Evolutionary conservation across 1,140 invertebrate species (phyloP).

Genomic region (Latrodectus geometricus): DNA sequence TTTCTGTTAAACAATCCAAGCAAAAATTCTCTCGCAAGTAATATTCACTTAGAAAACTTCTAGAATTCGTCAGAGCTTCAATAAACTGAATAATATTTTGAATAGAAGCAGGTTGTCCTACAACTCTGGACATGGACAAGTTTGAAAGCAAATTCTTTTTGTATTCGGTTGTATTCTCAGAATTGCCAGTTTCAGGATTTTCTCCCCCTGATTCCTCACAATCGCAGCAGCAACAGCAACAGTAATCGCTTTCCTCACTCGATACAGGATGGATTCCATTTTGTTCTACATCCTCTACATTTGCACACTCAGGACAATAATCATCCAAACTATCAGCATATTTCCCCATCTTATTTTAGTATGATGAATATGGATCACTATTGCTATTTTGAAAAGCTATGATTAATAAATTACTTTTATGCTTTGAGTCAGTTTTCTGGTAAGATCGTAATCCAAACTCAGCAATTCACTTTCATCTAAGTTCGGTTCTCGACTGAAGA

Average conservation of each 20-base stretch:
- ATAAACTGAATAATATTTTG: slow-evolving; percentile 35
- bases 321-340: not conserved
- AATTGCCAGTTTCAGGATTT: not conserved
- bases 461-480: too few species aligned
- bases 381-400: not conserved
- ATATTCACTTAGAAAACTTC: slow-evolving; percentile 22
- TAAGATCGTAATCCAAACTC: too few species aligned
- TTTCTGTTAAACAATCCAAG: slow-evolving; percentile 3
- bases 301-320: slow-evolving; percentile 21
- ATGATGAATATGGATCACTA: not conserved
- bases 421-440: too few species aligned
- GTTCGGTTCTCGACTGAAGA: not conserved
- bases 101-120: slow-evolving; percentile 15
- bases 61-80: slow-evolving; percentile 8
- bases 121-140: slow-evolving; percentile 3
- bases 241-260: slow-evolving; percentile 18
- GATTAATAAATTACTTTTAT: not conserved
- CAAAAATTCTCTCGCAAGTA: slow-evolving; percentile 24
- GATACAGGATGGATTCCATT: not conserved
- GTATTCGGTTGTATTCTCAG: not conserved
- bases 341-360: slow-evolving; percentile 9
- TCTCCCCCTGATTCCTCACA: slow-evolving; percentile 1
- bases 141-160: slow-evolving; percentile 20
- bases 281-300: slow-evolving; percentile 7
- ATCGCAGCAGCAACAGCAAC: slow-evolving; percentile 20